Evolutionary conservation across 2,888 invertebrate genomes (phyloP), one percentile per base, ranked within the genome.

Genomic region (Elmis aenea): DNA sequence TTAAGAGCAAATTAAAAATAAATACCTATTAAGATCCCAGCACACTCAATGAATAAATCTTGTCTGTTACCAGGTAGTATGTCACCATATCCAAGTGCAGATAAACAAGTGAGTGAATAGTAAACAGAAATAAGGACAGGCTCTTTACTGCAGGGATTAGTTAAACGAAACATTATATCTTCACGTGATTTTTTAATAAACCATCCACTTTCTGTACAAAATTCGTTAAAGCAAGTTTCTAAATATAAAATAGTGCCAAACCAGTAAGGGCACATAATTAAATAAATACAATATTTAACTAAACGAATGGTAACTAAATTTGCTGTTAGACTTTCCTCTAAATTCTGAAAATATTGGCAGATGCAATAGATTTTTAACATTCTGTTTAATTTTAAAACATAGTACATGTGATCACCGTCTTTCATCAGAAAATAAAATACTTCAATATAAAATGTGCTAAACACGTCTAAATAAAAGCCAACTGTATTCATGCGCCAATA

Each of bases 191-290:
- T 51, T 2, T 8, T 20, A 15, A 46, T 32, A 43, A 68, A 73
- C 76, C 76, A 76, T 8, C 74, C 72, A 40, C 66, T 61, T 52
- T 70, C 64, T 2, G 68, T 60, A 46, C 75, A 75, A 36, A 69
- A 60, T 36, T 52, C 63, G 11, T 70, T 67, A 45, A 72, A 73
- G 55, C 75, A 76, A 10, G 75, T 66, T 45, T 71, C 70, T 65
- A 73, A 67, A 47, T 63, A 74, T 20, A 75, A 56, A 27, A 72
- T 62, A n/a, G 72, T 64, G n/a, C 72, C 72, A 32, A 68, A 70
- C 72, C 72, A 75, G 50, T 74, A 75, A 44, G 70, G 69, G 21
- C 71, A 55, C 13, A 74, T 53, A 33, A 64, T 51, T 29, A 72
- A 63, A 46, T 69, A 74, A 11, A 70, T 62, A 26, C 67, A 65